These are phyloP conservation scores for Gryllus longicercus DNA, from an alignment of 2,888 invertebrate genomes.

Conservation along the genomic window DNA sequence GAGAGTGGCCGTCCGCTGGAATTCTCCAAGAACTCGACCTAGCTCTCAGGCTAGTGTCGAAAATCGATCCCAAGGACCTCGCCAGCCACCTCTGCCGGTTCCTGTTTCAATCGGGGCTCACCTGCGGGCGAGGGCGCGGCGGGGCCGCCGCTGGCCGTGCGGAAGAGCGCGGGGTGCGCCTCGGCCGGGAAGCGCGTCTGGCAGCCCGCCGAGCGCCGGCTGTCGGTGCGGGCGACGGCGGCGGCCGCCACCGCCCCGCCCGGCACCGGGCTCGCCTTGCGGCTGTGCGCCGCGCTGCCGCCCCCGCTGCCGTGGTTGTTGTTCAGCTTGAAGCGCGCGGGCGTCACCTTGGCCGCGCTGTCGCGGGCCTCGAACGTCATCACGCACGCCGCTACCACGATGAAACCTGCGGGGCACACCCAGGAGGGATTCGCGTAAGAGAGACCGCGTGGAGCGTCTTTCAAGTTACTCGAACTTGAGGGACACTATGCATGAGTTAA, in stretches of 20 bases:
- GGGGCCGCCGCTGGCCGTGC: background rate
- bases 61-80: no score
- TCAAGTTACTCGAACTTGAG: no score
- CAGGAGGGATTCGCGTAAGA: no score
- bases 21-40: conserved; percentile 46
- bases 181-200: conserved; percentile 47
- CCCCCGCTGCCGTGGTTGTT: background rate
- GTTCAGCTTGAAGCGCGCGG: conserved; percentile 61
- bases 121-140: conserved; percentile 44
- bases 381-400: conserved; percentile 94
- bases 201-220: conserved; percentile 44
- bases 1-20: no score
- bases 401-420: conserved; percentile 64
- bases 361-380: conserved; percentile 98
- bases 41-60: conserved; percentile 39
- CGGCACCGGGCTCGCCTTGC: conserved; percentile 28
- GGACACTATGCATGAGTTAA: no score
- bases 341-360: conserved; percentile 87
- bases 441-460: no score
- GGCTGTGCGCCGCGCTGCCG: conserved; percentile 41
- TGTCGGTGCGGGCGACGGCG: conserved; percentile 38
- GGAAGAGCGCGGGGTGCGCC: conserved; percentile 52
- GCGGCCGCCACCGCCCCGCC: conserved; percentile 40
- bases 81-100: no score
- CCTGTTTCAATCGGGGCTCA: conserved; percentile 39